Percentiles rank a stretch among this genome's conserved stretches.
phyloP scores from a whole-genome alignment of 2,797 vertebrate species.

The Myotis myotis region DNA sequence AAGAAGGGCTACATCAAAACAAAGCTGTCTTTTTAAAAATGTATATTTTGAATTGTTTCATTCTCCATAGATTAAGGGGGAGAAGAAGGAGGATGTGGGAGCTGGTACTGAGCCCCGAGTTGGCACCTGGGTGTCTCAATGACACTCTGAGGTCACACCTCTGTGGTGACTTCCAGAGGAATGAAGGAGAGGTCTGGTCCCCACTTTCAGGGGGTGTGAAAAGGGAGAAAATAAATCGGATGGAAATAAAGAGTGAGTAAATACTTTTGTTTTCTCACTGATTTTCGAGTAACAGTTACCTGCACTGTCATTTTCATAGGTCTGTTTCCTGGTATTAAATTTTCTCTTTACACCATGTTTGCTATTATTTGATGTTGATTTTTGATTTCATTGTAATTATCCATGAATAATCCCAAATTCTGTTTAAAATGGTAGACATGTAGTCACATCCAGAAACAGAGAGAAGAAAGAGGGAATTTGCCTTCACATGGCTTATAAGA shows the following conservation, averaged over 20 bases:
- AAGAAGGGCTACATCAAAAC: no score
- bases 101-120: neutral
- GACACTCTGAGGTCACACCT: rapidly evolving
- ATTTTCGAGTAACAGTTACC: rapidly evolving
- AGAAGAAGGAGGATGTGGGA: neutral
- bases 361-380: neutral
- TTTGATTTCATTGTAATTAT: neutral
- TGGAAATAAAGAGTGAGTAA: no score
- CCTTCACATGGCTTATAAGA: neutral
- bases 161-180: neutral
- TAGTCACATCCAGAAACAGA: neutral
- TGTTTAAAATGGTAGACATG: neutral
- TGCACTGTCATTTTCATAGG: neutral
- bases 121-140: neutral
- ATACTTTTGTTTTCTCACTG: neutral
- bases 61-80: neutral
- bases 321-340: neutral
- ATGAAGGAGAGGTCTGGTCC: no score
- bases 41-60: neutral
- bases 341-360: rapidly evolving
- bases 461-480: neutral
- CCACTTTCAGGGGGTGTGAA: neutral
- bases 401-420: neutral
- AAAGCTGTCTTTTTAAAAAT: neutral
- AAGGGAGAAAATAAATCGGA: no score